Evolutionary conservation across 2,113 vertebrate species (phyloP), one percentile per base, ranked within the genome.

Genomic region (Micromys minutus): DNA sequence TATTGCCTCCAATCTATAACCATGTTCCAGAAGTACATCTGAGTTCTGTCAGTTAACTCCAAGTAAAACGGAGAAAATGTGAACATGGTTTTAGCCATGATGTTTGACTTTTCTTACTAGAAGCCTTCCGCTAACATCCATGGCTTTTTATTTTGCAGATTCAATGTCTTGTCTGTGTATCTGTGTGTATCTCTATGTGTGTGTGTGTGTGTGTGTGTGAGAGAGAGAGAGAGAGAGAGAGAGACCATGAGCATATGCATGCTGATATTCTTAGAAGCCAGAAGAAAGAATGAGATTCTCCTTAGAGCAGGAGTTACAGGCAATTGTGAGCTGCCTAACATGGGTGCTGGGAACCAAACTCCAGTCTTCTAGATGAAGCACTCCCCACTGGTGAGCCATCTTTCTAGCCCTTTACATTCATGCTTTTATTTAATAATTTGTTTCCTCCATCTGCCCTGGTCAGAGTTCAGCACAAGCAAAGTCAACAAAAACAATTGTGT

Each of bases 401-500:
- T 45, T 83, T 87, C 88, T 3, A 1, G 69, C 15, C 94, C 69
- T 57, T 91, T 80, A 65, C 59, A 22, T 65, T 85, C 29, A 65
- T n/a, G 74, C 50, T 42, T 98, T 95, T 90, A 88, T 96, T 93
- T 96, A 87, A 95, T 77, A 95, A 92, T 86, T 21, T 47, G 21
- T 69, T 74, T 84, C 77, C 19, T 42, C 45, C 9, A 8, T 8
- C 0, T 95, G 89, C 83, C 90, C 45, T 36, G 80, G 11, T 85
- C 55, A 93, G 69, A 93, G 31, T 22, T 55, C 50, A 92, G 89
- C 94, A 95, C 95, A 95, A 97, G 85, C 95, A 92, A 67, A 69
- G 88, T 93, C 75, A 31, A 5, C 0, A 26, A 52, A 72, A 97
- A 86, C n/a, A 79, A 93, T 0, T 74, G 65, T 42, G 57, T 88